These are phyloP conservation scores for Parus major DNA, from an alignment of 2,113 vertebrate genomes.

Conservation along the genomic window DNA sequence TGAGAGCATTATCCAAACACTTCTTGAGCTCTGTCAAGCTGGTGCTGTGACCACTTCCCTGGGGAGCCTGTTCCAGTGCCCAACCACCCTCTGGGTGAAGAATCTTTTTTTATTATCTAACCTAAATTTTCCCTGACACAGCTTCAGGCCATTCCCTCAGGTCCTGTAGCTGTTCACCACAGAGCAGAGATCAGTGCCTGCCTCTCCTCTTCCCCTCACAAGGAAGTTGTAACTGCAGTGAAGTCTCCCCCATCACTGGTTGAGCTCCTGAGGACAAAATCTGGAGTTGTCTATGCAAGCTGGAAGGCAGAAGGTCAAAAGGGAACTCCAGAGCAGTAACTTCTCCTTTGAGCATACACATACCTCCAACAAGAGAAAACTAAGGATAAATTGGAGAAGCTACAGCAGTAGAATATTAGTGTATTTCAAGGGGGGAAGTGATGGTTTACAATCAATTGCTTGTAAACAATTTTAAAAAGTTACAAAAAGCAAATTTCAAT, in stretches of 20 bases:
- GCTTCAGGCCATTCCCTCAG: accelerated
- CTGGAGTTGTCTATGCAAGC: neutral
- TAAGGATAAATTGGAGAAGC: neutral
- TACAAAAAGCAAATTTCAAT: neutral
- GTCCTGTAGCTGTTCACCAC: neutral
- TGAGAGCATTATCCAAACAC: accelerated
- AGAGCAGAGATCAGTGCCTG: neutral
- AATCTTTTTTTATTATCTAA: neutral
- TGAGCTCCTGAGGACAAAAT: neutral
- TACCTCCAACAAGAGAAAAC: neutral
- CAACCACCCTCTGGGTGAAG: neutral
- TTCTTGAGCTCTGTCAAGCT: neutral
- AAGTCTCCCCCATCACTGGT: neutral
- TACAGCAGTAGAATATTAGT: neutral
- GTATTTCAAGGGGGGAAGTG: neutral
- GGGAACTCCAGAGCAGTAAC: neutral
- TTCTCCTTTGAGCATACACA: neutral
- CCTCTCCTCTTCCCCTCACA: neutral
- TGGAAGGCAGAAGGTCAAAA: neutral
- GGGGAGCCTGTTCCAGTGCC: neutral
- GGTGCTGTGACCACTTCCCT: neutral
- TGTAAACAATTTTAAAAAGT: neutral
- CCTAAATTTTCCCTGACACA: neutral
- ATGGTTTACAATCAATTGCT: neutral
- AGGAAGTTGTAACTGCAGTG: neutral